These are phyloP conservation scores for Chelmon rostratus DNA, from an alignment of 2,797 vertebrate genomes.

Conservation along the genomic window DNA sequence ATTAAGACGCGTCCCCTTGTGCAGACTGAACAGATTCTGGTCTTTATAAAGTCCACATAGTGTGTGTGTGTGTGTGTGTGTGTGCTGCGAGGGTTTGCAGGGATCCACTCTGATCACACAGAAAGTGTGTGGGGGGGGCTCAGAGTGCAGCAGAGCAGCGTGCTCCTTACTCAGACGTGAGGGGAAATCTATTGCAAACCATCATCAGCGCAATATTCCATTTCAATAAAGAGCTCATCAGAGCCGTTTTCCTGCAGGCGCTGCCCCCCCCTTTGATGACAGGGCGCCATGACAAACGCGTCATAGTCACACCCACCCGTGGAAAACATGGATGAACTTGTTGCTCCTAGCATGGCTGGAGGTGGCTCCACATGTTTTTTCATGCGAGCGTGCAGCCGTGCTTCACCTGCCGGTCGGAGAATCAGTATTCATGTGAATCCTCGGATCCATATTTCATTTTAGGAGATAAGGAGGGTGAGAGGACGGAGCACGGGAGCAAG, in stretches of 20 bases:
- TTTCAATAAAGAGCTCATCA: slow-evolving; percentile 57
- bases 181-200: slow-evolving; percentile 52
- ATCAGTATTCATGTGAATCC: slow-evolving; percentile 51
- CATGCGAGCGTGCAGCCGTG: slow-evolving; percentile 14
- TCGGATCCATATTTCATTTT: slow-evolving; percentile 73
- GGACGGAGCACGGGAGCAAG: background rate
- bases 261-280: slow-evolving; percentile 36
- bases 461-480: slow-evolving; percentile 27
- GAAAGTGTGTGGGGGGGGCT: slow-evolving; percentile 39
- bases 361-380: slow-evolving; percentile 16
- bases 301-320: slow-evolving; percentile 48
- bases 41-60: no score
- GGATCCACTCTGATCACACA: slow-evolving; percentile 22
- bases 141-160: slow-evolving; percentile 15
- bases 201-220: slow-evolving; percentile 47
- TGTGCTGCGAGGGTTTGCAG: no score
- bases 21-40: no score
- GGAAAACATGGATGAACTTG: slow-evolving; percentile 52
- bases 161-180: slow-evolving; percentile 19
- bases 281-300: slow-evolving; percentile 36
- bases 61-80: no score
- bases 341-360: slow-evolving; percentile 67
- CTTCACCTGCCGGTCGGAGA: slow-evolving; percentile 23
- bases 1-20: no score
- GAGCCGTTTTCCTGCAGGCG: slow-evolving; percentile 14